These are phyloP conservation scores for Onychostruthus taczanowskii DNA, from an alignment of 2,113 vertebrate species.

Conservation along the genomic window DNA sequence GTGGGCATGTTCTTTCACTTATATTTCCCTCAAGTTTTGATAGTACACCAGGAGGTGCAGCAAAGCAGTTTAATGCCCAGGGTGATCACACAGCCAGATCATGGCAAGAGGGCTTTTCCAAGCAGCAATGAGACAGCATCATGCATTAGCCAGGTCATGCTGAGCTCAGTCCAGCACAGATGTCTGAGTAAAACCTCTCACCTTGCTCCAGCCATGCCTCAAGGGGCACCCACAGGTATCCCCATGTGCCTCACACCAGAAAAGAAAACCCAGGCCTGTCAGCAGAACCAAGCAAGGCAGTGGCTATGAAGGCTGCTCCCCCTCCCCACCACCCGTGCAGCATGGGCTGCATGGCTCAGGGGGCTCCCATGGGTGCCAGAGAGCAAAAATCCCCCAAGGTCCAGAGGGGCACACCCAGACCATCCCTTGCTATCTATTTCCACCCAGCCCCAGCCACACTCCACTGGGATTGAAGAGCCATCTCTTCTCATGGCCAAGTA, in stretches of 20 bases:
- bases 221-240: neutral
- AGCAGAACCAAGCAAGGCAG: neutral
- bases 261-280: neutral
- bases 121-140: neutral
- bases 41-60: neutral
- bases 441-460: neutral
- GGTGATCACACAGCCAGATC: neutral
- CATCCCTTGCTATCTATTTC: neutral
- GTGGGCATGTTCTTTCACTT: neutral
- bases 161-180: neutral
- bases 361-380: rapidly evolving
- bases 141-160: neutral
- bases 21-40: neutral
- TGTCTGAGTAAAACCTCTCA: neutral
- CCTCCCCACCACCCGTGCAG: rapidly evolving
- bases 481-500: neutral
- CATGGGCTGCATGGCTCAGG: rapidly evolving
- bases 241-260: neutral
- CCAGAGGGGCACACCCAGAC: neutral
- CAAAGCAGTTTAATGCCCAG: neutral
- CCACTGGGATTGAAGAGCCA: neutral
- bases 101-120: neutral
- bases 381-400: neutral
- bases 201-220: neutral
- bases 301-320: neutral